A percentile compares a stretch with the other conserved stretches of the same genome.
Evolutionary conservation across 1,140 invertebrate species (phyloP).

Genomic region (Trichonephila inaurata): DNA sequence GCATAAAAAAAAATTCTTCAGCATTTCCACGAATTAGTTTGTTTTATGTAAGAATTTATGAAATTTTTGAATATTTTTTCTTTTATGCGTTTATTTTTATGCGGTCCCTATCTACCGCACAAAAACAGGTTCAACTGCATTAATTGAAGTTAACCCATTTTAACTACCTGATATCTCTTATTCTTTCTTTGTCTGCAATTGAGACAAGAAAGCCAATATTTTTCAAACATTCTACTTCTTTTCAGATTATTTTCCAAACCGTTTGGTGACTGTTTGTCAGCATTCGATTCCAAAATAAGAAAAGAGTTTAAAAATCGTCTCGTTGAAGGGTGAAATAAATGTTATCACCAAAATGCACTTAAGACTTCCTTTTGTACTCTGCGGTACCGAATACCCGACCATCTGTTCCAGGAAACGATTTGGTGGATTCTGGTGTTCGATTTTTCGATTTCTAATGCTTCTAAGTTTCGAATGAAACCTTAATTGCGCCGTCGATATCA

Average conservation of each 20-base stretch:
- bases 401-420: conserved; percentile 24
- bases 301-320: neutral
- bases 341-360: neutral
- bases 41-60: no score
- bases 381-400: neutral
- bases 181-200: neutral
- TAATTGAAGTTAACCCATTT: neutral
- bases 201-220: neutral
- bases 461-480: conserved; percentile 14
- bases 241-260: neutral
- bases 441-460: conserved; percentile 44
- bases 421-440: neutral
- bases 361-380: conserved; percentile 1
- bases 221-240: neutral
- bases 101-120: no score
- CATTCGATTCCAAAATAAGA: neutral
- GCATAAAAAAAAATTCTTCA: no score
- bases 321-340: neutral
- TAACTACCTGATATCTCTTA: neutral
- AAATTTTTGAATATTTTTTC: no score
- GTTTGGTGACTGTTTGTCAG: neutral
- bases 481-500: conserved; percentile 36
- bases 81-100: no score
- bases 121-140: no score
- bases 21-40: no score